A percentile compares a stretch with the other conserved stretches of the same genome.
phyloP scores from a whole-genome alignment of 1,140 invertebrate species.

The Battus philenor region DNA sequence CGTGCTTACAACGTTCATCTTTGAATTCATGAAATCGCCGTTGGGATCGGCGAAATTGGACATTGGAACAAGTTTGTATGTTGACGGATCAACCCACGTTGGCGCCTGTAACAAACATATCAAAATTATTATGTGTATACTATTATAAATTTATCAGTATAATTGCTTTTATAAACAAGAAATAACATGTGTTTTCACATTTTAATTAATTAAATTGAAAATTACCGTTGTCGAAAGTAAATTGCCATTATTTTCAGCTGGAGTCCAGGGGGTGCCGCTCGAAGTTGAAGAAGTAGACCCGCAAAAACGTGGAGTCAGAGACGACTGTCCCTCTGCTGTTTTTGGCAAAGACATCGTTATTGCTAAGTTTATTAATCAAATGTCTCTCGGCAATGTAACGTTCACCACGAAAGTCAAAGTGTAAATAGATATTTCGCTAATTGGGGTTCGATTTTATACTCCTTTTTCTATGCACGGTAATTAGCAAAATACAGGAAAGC shows the following conservation, averaged over 20 bases:
- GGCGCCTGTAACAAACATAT: constrained; percentile 15
- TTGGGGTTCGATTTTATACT: constrained; percentile 35
- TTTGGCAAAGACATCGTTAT: constrained; percentile 27
- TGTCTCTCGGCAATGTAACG: constrained; percentile 5
- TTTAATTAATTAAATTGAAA: neutral
- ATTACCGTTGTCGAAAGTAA: constrained; percentile 30
- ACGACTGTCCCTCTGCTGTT: constrained; percentile 19
- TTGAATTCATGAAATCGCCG: constrained; percentile 6
- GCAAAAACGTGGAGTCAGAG: constrained; percentile 11
- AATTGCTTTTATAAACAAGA: too few species aligned
- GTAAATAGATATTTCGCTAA: constrained; percentile 29
- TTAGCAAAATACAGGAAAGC: constrained; percentile 25
- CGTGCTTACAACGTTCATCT: constrained; percentile 9
- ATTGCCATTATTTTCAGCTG: constrained; percentile 13
- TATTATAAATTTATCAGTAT: too few species aligned
- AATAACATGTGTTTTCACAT: neutral
- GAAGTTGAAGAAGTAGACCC: constrained; percentile 14
- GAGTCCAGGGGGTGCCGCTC: constrained; percentile 32
- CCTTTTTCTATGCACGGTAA: constrained; percentile 21
- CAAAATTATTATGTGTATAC: neutral
- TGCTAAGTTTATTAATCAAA: constrained; percentile 2
- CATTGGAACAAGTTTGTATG: constrained; percentile 5
- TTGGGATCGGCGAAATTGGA: constrained; percentile 7
- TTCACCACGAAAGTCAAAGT: constrained; percentile 28
- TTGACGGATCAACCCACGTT: constrained; percentile 15